These are phyloP conservation scores for Lasiurus cinereus DNA, from an alignment of 2,113 vertebrate genomes.

Conservation along the genomic window DNA sequence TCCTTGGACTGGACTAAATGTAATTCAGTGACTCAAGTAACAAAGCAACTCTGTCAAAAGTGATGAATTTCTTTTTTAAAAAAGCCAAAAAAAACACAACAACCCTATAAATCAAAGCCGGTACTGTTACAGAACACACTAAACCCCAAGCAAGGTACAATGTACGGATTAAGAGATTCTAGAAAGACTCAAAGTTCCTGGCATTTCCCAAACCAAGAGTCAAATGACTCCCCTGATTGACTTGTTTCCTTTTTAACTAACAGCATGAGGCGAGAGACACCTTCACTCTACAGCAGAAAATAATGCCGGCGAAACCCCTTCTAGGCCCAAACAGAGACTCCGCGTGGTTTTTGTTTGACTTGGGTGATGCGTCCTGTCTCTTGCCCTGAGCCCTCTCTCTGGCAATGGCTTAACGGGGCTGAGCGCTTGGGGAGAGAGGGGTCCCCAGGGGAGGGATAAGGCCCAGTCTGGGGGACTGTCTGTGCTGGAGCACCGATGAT, in stretches of 20 bases:
- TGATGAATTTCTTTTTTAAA: slow-evolving; percentile 19
- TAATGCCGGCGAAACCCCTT: background rate
- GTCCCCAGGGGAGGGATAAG: background rate
- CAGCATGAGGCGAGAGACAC: background rate
- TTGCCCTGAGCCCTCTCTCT: background rate
- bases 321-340: background rate
- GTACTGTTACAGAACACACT: background rate
- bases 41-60: slow-evolving; percentile 47
- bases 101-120: slow-evolving; percentile 22
- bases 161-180: background rate
- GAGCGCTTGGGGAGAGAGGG: background rate
- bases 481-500: background rate
- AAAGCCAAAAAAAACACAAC: background rate
- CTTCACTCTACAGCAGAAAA: slow-evolving; percentile 26
- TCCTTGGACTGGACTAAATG: background rate
- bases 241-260: slow-evolving; percentile 56
- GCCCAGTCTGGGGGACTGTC: too few species aligned
- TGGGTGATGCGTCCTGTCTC: background rate
- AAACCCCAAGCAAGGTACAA: background rate
- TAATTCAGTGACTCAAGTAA: slow-evolving; percentile 14
- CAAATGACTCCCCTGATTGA: slow-evolving; percentile 4
- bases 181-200: background rate
- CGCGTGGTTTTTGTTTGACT: background rate
- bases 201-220: background rate
- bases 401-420: accelerated